Evolutionary conservation across 1,140 invertebrate genomes (phyloP).

Genomic region (Leptinotarsa defecta): DNA sequence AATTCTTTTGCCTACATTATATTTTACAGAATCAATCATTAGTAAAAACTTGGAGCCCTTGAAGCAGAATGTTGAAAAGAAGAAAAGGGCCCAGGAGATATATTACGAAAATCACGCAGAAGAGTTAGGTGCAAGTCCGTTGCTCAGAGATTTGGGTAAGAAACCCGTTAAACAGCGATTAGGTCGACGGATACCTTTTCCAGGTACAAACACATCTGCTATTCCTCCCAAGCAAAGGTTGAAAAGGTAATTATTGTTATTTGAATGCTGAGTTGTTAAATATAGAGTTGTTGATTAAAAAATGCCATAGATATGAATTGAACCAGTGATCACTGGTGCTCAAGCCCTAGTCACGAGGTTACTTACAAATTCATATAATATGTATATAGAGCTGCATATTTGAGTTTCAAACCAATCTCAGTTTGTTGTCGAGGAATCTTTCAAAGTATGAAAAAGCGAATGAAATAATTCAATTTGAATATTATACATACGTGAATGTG

Average conservation of each 20-base stretch:
- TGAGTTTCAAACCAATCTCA: too few relatives aligned
- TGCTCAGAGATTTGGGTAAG: slow-evolving; percentile 2
- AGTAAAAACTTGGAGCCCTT: slow-evolving; percentile 20
- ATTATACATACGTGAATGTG: too few relatives aligned
- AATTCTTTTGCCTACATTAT: not conserved
- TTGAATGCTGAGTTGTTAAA: not conserved
- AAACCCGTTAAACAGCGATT: slow-evolving; percentile 20
- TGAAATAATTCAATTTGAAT: too few relatives aligned
- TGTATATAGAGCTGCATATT: too few relatives aligned
- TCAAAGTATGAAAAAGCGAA: too few relatives aligned
- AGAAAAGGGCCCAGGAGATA: slow-evolving; percentile 13
- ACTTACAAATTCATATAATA: too few relatives aligned
- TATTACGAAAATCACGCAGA: slow-evolving; percentile 23
- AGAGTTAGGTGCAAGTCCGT: not conserved
- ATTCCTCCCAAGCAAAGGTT: slow-evolving; percentile 20
- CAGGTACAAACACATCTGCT: slow-evolving; percentile 18
- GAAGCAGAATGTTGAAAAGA: slow-evolving; percentile 15
- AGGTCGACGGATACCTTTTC: slow-evolving; percentile 9
- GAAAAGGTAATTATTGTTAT: not conserved
- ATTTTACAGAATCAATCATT: slow-evolving; percentile 7
- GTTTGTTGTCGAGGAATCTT: too few relatives aligned
- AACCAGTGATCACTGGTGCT: too few relatives aligned
- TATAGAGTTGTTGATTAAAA: too few relatives aligned
- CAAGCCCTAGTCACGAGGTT: too few relatives aligned
- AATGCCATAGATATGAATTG: too few relatives aligned